Conservation (phyloP, 2,113 vertebrate genomes). For the Tetrax tetrax region DNA sequence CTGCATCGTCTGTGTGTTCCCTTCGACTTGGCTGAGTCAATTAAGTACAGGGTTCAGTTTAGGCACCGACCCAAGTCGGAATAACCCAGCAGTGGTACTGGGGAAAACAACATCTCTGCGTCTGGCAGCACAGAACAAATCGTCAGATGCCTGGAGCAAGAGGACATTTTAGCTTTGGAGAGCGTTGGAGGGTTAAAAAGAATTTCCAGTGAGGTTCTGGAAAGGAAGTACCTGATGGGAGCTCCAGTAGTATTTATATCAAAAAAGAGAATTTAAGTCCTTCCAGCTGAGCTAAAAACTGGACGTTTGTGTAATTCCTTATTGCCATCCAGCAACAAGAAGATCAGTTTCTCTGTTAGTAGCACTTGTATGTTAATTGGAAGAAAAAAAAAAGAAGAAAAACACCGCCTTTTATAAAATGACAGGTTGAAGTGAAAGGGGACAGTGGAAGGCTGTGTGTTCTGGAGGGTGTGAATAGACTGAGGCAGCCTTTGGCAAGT, state of each 20-base stretch:
- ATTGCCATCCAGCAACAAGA: constrained; percentile 46
- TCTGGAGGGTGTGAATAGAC: constrained; percentile 36
- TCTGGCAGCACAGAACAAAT: constrained; percentile 70
- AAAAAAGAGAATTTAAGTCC: constrained; percentile 62
- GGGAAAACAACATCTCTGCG: constrained; percentile 61
- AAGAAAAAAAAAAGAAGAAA: constrained; percentile 28
- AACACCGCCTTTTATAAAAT: not conserved
- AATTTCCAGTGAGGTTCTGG: constrained; percentile 45
- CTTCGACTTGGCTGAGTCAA: constrained; percentile 69
- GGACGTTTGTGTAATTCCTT: constrained; percentile 54
- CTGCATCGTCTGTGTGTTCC: constrained; percentile 77
- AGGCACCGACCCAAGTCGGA: constrained; percentile 23
- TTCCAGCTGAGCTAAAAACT: constrained; percentile 64
- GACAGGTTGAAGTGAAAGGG: constrained; percentile 16
- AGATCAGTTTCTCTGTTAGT: constrained; percentile 61
- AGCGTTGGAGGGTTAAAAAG: not conserved
- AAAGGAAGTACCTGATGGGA: constrained; percentile 39
- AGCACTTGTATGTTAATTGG: constrained; percentile 77
- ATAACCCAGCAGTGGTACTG: constrained; percentile 49
- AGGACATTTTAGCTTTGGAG: not conserved
- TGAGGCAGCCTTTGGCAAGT: constrained; percentile 58
- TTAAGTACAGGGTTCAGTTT: constrained; percentile 45
- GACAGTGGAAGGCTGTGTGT: constrained; percentile 26
- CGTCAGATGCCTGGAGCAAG: constrained; percentile 68
- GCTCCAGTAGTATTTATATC: constrained; percentile 69